A percentile compares a stretch with the other conserved stretches of the same genome.
These are phyloP conservation scores for Ditula angustiorana DNA, from an alignment of 2,888 invertebrate species.

Conservation along the genomic window DNA sequence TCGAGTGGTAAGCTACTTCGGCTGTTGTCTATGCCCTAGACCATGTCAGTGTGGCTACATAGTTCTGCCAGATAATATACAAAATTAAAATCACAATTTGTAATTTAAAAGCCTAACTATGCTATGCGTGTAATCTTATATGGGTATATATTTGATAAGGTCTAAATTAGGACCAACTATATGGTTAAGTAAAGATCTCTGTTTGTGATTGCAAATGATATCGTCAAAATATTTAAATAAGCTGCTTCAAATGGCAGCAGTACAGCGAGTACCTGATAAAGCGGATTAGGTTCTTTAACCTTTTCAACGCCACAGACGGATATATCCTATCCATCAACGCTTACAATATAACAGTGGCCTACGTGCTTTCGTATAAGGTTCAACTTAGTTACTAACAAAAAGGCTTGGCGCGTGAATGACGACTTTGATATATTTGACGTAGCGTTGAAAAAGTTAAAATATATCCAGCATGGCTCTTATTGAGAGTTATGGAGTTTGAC, in stretches of 20 bases:
- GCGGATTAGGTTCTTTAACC: background rate
- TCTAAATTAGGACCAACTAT: constrained; percentile 22
- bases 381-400: too few species aligned
- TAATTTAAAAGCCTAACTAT: background rate
- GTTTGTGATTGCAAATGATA: constrained; percentile 31
- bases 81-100: background rate
- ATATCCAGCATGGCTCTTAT: background rate
- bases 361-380: too few species aligned
- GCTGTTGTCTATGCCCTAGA: too few species aligned
- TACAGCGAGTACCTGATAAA: background rate
- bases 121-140: constrained; percentile 6
- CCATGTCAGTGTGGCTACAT: constrained; percentile 1
- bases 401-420: too few species aligned
- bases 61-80: background rate
- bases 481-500: background rate
- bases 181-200: constrained; percentile 33
- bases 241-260: background rate
- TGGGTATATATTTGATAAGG: constrained; percentile 18
- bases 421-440: too few species aligned
- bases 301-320: too few species aligned
- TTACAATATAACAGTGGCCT: too few species aligned
- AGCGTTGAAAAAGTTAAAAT: too few species aligned
- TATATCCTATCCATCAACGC: too few species aligned
- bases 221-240: constrained; percentile 14
- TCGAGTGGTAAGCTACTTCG: too few species aligned